phyloP scores from a whole-genome alignment of 2,888 invertebrate species.

The Callyntrura guangdongensis region DNA sequence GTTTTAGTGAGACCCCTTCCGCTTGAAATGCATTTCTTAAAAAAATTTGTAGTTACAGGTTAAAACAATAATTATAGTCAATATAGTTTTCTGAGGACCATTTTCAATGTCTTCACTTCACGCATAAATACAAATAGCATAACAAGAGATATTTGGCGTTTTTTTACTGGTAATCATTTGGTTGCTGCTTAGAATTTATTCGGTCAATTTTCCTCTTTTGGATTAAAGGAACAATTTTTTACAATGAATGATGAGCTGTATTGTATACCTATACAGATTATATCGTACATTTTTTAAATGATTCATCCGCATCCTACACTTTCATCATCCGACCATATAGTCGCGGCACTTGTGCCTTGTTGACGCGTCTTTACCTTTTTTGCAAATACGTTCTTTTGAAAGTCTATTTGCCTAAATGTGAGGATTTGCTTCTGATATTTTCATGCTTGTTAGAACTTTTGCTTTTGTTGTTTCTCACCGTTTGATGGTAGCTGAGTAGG shows the following conservation, averaged over 20 bases:
- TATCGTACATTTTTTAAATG: neutral
- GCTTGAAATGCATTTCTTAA: too few species aligned
- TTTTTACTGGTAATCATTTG: too few species aligned
- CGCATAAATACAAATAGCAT: too few species aligned
- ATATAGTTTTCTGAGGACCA: too few species aligned
- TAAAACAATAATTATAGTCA: too few species aligned
- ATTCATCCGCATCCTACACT: neutral
- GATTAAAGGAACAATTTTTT: neutral
- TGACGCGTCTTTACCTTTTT: too few species aligned
- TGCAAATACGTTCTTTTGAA: neutral
- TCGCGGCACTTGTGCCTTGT: too few species aligned
- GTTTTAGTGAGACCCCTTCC: neutral
- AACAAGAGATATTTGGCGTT: too few species aligned
- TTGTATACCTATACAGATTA: neutral
- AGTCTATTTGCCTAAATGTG: neutral
- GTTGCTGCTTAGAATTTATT: too few species aligned
- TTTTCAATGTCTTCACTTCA: too few species aligned
- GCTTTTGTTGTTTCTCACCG: slow-evolving; percentile 18
- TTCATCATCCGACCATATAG: neutral
- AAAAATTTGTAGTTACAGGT: too few species aligned
- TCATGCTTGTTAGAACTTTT: slow-evolving; percentile 69
- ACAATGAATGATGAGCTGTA: neutral
- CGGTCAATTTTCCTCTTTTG: neutral
- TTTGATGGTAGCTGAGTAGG: neutral
- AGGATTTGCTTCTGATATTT: slow-evolving; percentile 56